Conservation (phyloP, 2,888 invertebrate genomes). For the Idaea dimidiata region DNA sequence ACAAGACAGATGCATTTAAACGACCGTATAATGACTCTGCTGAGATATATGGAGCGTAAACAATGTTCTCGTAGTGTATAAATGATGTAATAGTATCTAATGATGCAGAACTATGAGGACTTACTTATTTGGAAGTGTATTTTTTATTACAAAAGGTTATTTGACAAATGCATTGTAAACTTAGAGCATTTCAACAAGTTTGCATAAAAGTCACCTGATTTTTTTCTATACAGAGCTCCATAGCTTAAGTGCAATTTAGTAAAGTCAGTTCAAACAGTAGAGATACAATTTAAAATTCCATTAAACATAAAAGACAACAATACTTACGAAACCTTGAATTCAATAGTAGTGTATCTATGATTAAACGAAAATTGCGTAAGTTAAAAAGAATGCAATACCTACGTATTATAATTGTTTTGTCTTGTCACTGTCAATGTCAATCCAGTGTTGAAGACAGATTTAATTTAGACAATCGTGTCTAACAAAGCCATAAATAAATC, state of each 20-base stretch:
- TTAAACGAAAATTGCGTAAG: background rate
- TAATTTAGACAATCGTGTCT: background rate
- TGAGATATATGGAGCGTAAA: constrained; percentile 49
- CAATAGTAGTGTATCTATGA: background rate
- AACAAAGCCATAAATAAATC: background rate
- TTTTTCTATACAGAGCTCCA: no score
- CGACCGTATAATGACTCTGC: constrained; percentile 47
- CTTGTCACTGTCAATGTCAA: background rate
- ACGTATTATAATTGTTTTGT: background rate
- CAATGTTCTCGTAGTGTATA: constrained; percentile 46
- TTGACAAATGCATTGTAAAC: background rate
- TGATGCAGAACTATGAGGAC: constrained; percentile 23
- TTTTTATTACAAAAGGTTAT: background rate
- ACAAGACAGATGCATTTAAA: constrained; percentile 20
- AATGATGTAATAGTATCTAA: constrained; percentile 10
- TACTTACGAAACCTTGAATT: no score
- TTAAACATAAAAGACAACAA: no score
- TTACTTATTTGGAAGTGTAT: constrained; percentile 49
- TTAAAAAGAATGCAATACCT: background rate
- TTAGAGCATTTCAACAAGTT: no score
- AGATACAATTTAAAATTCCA: no score
- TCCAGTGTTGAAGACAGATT: background rate
- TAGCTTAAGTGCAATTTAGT: no score
- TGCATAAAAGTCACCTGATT: no score
- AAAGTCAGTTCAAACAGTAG: no score